Evolutionary conservation across 2,888 invertebrate species (phyloP).

Genomic region (Molorchus minor): DNA sequence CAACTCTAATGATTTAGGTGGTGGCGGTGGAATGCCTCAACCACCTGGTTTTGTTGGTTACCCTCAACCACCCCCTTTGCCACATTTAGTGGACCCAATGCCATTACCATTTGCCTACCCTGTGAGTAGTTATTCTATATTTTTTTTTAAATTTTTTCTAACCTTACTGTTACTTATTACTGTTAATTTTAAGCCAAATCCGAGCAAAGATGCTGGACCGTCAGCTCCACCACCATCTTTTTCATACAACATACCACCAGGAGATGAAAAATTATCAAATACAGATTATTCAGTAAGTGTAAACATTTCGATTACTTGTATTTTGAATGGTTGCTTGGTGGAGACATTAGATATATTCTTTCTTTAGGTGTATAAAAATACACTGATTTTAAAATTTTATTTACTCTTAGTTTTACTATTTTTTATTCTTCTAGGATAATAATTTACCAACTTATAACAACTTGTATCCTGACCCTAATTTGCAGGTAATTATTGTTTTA

Average conservation of each 20-base stretch:
- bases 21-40: constrained; percentile 68
- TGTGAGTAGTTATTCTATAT: too few relatives aligned
- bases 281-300: constrained; percentile 67
- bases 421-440: constrained; percentile 69
- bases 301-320: constrained; percentile 14
- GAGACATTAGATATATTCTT: constrained; percentile 17
- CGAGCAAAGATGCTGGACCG: constrained; percentile 45
- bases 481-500: constrained; percentile 41
- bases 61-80: constrained; percentile 75
- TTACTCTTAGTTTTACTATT: constrained; percentile 43
- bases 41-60: constrained; percentile 85
- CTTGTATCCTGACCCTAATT: constrained; percentile 74
- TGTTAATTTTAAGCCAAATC: constrained; percentile 38
- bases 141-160: neutral
- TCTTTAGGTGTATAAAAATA: too few relatives aligned
- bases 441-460: constrained; percentile 75
- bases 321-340: constrained; percentile 10
- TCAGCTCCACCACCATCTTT: constrained; percentile 60
- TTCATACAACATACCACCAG: constrained; percentile 76
- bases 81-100: constrained; percentile 63
- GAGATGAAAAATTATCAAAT: constrained; percentile 70
- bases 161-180: too few relatives aligned
- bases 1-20: constrained; percentile 68
- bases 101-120: constrained; percentile 76
- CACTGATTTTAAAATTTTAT: constrained; percentile 23